Base-by-base conservation (phyloP, 23 tunicate genomes). In the Ciona savignyi region DNA sequence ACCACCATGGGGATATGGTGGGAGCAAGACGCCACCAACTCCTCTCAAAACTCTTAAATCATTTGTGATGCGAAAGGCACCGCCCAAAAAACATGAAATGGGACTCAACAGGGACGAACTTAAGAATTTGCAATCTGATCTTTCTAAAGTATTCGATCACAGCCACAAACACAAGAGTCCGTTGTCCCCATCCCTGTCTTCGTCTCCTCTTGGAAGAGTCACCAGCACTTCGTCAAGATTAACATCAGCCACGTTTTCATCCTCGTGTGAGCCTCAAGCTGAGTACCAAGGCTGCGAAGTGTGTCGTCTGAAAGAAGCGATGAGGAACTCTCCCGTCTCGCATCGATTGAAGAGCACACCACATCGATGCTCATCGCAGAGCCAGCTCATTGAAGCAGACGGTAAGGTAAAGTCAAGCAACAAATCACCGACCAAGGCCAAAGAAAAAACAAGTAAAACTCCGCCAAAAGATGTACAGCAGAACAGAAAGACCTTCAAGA, bases 201-300 rank as follows among this genome's bases (percentile, higher is more conserved):
- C 73, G 0, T 68, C 93, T 56, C 84, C 93, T 25, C 35, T 79
- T 0, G 81, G 93, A 27, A 74, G 93, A 33, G 64, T 86, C 20
- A 35, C 93, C 19, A 79, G 81, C 11, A 33, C 81, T 60, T 74
- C 84, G 3, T 70, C 80, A 6, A 27, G 80, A 25, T 67, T 32
- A 0, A 33, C 85, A 11, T 34, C 85, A 0, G 75, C 80, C 4
- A 86, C 85, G 0, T 80, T 32, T 62, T 79, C 85, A 2, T 79
- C 85, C 0, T 79, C 85, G 4, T 74, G 79, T 21, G 61, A 70
- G 65, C 85, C 85, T 11, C 93, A 80, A 49, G 74, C 76, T 0
- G 93, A 79, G 1, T 85, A 85, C 49, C 90, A 85, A 2, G 93
- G 93, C 2, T 86, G 93, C 33, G 93, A 86, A 60, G 93, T 86